These are phyloP conservation scores for Leptinotarsa undecemlineata DNA, from an alignment of 1,140 invertebrate species.

Conservation along the genomic window DNA sequence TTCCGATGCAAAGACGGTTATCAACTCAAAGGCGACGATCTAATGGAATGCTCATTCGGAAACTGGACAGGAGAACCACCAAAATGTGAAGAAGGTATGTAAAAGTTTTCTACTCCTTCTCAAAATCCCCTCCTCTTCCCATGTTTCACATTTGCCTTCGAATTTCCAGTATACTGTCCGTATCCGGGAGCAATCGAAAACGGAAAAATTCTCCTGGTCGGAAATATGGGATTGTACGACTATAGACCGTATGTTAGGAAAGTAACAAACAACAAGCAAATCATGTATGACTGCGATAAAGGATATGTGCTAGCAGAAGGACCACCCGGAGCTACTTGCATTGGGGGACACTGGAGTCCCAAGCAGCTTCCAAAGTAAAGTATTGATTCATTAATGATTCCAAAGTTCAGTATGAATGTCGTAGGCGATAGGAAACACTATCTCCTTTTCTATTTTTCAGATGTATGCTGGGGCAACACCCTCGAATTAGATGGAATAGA, in stretches of 20 bases:
- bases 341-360: conserved; percentile 87
- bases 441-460: conserved; percentile 53
- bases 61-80: conserved; percentile 89
- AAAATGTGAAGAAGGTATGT: conserved; percentile 78
- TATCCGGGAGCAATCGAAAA: conserved; percentile 90
- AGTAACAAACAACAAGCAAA: conserved; percentile 89
- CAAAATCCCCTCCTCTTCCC: too few species aligned
- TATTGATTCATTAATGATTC: not conserved
- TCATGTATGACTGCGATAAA: conserved; percentile 95
- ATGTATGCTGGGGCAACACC: conserved; percentile 80
- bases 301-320: conserved; percentile 85
- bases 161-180: conserved; percentile 80
- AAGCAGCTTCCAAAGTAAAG: conserved; percentile 70
- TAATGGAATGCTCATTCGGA: conserved; percentile 87
- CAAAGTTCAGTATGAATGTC: not conserved
- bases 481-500: conserved; percentile 76
- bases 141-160: too few species aligned
- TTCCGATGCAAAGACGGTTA: conserved; percentile 93
- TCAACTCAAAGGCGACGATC: conserved; percentile 71
- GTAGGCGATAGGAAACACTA: not conserved
- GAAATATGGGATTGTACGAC: conserved; percentile 96
- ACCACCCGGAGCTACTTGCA: conserved; percentile 89
- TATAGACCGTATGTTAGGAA: conserved; percentile 94
- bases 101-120: too few species aligned
- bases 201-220: conserved; percentile 91